Evolutionary conservation across 2,888 invertebrate species (phyloP).

Genomic region (Onchidella celtica): DNA sequence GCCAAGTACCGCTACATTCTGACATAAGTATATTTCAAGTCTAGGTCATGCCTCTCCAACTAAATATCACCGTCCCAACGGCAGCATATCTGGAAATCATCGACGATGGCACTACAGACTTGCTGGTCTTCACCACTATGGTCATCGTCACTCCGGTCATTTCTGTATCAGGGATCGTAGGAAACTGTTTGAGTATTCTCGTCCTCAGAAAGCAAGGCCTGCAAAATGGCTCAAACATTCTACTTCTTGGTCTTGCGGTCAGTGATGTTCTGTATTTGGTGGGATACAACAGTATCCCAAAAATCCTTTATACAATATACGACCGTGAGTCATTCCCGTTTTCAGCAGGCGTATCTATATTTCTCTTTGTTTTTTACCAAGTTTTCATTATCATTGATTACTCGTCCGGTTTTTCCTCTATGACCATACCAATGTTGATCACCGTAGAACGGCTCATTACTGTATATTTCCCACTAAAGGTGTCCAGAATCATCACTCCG

Average conservation of each 20-base stretch:
- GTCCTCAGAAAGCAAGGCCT: conserved; percentile 15
- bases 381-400: conserved; percentile 19
- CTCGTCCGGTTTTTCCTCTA: not conserved
- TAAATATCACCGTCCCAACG: too few species aligned
- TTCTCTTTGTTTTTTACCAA: not conserved
- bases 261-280: conserved; percentile 3
- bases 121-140: too few species aligned
- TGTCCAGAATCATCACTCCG: conserved; percentile 1
- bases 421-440: conserved; percentile 17
- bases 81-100: too few species aligned
- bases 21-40: too few species aligned
- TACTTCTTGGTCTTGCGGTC: conserved; percentile 4
- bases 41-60: too few species aligned
- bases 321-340: too few species aligned
- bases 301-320: conserved; percentile 18
- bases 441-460: conserved; percentile 12
- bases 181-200: conserved; percentile 22
- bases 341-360: not conserved
- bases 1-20: too few species aligned
- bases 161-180: not conserved
- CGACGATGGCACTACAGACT: too few species aligned
- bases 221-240: conserved; percentile 22
- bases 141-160: conserved; percentile 7
- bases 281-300: conserved; percentile 21
- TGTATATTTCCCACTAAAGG: conserved; percentile 5